phyloP scores from a whole-genome alignment of 2,113 vertebrate species.

The Myodes glareolus region DNA sequence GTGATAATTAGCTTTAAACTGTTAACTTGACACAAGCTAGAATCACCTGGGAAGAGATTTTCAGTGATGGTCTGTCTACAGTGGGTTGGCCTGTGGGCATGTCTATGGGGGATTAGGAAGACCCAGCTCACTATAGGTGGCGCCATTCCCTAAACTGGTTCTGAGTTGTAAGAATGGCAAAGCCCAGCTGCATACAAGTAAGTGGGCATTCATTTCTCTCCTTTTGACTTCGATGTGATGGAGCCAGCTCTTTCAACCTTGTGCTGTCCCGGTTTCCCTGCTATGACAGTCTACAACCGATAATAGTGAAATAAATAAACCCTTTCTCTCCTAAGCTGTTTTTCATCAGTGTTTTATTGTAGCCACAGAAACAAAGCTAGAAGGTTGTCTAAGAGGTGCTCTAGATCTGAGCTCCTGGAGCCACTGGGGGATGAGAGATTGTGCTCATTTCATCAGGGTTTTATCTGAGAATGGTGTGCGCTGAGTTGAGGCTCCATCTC shows the following conservation, averaged over 20 bases:
- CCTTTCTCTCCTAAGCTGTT: background rate
- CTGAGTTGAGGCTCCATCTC: background rate
- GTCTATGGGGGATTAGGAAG: background rate
- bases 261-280: background rate
- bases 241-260: background rate
- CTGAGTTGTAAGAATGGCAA: background rate
- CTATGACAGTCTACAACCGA: background rate
- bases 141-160: background rate
- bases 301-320: background rate
- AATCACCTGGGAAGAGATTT: background rate
- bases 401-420: background rate
- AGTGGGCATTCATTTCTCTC: background rate
- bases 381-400: background rate
- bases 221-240: background rate
- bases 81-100: background rate
- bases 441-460: background rate
- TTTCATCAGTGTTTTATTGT: background rate
- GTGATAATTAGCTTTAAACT: background rate
- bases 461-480: background rate
- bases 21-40: too few species aligned
- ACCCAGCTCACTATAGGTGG: background rate
- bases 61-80: background rate
- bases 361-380: background rate
- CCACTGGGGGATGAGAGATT: background rate
- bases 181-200: background rate